Conservation (phyloP, 2,888 invertebrate species). For the Salpingus planirostris region DNA sequence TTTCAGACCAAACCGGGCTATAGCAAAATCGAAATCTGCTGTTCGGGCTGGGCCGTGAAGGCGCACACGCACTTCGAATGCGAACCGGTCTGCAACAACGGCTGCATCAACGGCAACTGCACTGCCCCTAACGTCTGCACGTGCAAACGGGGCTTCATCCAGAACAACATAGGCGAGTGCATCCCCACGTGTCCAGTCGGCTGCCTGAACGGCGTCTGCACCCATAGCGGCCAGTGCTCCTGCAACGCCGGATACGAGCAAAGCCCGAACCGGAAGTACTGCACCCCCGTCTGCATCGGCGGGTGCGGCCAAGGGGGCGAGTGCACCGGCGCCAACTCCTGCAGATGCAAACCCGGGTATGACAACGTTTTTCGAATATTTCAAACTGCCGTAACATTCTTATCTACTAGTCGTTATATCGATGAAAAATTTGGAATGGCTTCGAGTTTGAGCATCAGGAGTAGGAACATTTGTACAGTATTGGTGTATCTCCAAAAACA, state of each 20-base stretch:
- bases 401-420: no score
- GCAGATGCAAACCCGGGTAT: slow-evolving; percentile 49
- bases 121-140: slow-evolving; percentile 55
- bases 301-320: slow-evolving; percentile 48
- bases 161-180: slow-evolving; percentile 45
- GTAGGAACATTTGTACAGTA: no score
- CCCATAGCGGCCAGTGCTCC: slow-evolving; percentile 50
- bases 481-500: no score
- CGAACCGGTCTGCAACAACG: slow-evolving; percentile 53
- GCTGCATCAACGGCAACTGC: slow-evolving; percentile 63
- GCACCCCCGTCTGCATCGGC: slow-evolving; percentile 50
- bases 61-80: slow-evolving; percentile 48
- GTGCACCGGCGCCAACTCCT: slow-evolving; percentile 48
- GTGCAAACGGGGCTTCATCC: slow-evolving; percentile 53
- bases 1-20: slow-evolving; percentile 50
- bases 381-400: no score
- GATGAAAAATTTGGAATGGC: no score
- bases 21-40: slow-evolving; percentile 61
- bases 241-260: slow-evolving; percentile 53
- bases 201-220: slow-evolving; percentile 58
- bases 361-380: no score
- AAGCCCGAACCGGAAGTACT: slow-evolving; percentile 50
- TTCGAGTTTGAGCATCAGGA: no score
- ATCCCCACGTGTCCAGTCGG: slow-evolving; percentile 60
- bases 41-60: slow-evolving; percentile 60